Percentiles rank a stretch among this genome's conserved stretches.
These are phyloP conservation scores for Callospermophilus lateralis DNA, from an alignment of 2,113 vertebrate genomes.

Conservation along the genomic window DNA sequence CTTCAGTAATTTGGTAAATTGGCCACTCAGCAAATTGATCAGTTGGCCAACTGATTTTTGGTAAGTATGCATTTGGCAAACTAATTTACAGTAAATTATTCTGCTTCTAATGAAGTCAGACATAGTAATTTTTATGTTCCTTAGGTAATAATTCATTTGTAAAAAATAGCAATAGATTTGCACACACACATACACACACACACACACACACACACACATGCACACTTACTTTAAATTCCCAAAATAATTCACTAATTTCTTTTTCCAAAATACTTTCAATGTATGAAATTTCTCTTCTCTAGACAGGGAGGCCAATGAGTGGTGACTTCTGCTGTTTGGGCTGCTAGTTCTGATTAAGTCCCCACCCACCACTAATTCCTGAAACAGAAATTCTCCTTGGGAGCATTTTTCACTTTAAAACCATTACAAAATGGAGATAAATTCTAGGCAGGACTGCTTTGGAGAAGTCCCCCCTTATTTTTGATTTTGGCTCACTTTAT, in stretches of 20 bases:
- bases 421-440: constrained; percentile 65
- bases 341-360: constrained; percentile 50
- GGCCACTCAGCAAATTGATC: constrained; percentile 23
- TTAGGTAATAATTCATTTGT: constrained; percentile 52
- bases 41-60: constrained; percentile 49
- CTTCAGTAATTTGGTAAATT: constrained; percentile 33
- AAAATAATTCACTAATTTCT: constrained; percentile 44
- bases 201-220: no score
- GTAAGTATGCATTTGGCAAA: constrained; percentile 18
- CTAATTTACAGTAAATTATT: constrained; percentile 13
- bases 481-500: constrained; percentile 45
- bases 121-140: constrained; percentile 27
- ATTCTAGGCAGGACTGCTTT: constrained; percentile 61
- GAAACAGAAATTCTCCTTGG: constrained; percentile 48
- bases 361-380: constrained; percentile 48
- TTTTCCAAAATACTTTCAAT: constrained; percentile 19
- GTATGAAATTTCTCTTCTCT: constrained; percentile 42
- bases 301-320: background rate
- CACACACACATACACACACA: background rate
- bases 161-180: constrained; percentile 13
- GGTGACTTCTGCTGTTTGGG: background rate
- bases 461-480: constrained; percentile 25
- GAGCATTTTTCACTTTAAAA: constrained; percentile 67
- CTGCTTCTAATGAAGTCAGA: constrained; percentile 56
- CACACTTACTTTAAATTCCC: background rate